Evolutionary conservation across 2,888 invertebrate species (phyloP), one percentile per base, ranked within the genome.

Genomic region (Hartigia nigra): DNA sequence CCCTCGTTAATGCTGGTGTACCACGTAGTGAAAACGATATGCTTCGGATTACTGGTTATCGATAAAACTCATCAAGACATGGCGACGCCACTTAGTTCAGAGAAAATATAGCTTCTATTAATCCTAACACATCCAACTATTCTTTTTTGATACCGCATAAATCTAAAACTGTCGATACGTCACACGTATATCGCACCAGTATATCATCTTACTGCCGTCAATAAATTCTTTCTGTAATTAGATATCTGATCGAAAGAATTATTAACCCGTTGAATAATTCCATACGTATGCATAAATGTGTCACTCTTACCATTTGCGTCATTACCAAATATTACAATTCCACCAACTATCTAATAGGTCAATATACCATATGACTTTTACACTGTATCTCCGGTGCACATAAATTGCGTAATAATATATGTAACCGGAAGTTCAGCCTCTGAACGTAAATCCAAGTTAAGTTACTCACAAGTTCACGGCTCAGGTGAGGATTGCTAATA

Each of bases 371-470:
- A 55, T 55, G 23, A 55, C 55, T 55, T 55, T 35, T 36, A 11
- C 75, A 36, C 2, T 32, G 3, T 35, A 75, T 36, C 34, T 74
- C 75, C 11, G 75, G 23, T 34, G 36, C 9, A 5, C 34, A 4
- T n/a, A 31, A 23, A 34, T 74, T 32, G 5, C 23, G 14, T 31
- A 35, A 75, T 32, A 31, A 5, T 23, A 23, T 2, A 55, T 23
- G 14, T 55, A 55, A 55, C 23, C 9, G 55, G 9, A 23, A 55
- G 55, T 23, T 9, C 55, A 55, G 55, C 9, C 55, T 55, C 23
- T 55, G 55, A 55, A 55, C 79, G 84, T 88, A 87, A 88, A 86
- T 88, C 83, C 84, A 81, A 83, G 85, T 88, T 87, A 87, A 88
- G 86, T 83, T 81, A 85, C 85, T 84, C 80, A 77, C 76, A 81